Evolutionary conservation across 2,113 vertebrate species (phyloP).

Genomic region (Thalassoma bifasciatum): DNA sequence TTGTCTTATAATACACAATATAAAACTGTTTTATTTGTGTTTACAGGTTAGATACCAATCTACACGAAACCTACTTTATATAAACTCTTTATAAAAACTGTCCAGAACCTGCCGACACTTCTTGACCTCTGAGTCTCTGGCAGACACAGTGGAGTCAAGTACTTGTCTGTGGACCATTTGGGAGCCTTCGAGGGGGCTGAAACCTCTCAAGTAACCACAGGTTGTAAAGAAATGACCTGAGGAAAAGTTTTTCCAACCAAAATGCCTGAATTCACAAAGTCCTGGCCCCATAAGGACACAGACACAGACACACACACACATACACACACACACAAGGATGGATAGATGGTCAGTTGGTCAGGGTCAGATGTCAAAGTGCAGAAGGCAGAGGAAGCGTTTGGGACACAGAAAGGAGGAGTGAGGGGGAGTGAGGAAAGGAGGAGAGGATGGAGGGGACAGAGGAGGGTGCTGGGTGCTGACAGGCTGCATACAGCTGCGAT

Average conservation of each 20-base stretch:
- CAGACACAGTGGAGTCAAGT: slow-evolving; percentile 12
- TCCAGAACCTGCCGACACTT: slow-evolving; percentile 15
- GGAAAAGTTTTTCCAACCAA: slow-evolving; percentile 17
- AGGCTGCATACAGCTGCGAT: slow-evolving; percentile 73
- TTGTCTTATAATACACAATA: neutral
- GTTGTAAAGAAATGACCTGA: slow-evolving; percentile 27
- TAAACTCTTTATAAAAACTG: neutral
- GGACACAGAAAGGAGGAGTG: slow-evolving; percentile 46
- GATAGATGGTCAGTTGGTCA: slow-evolving; percentile 39
- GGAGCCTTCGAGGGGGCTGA: slow-evolving; percentile 2
- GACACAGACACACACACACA: slow-evolving; percentile 6
- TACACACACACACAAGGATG: neutral
- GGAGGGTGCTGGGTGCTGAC: slow-evolving; percentile 65
- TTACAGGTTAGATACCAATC: neutral
- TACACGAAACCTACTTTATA: neutral
- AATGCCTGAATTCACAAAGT: slow-evolving; percentile 45
- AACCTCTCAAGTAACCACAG: slow-evolving; percentile 42
- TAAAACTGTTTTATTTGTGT: neutral
- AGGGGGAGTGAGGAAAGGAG: slow-evolving; percentile 49
- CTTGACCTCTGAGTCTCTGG: slow-evolving; percentile 19
- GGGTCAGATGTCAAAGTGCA: slow-evolving; percentile 74
- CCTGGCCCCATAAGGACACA: slow-evolving; percentile 44
- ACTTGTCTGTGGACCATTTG: slow-evolving; percentile 39
- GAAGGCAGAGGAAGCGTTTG: slow-evolving; percentile 75
- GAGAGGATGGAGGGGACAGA: slow-evolving; percentile 33